Percentiles rank a stretch among this genome's conserved stretches.
Conservation (phyloP, 2,888 invertebrate genomes). For the Onchidella celtica region DNA sequence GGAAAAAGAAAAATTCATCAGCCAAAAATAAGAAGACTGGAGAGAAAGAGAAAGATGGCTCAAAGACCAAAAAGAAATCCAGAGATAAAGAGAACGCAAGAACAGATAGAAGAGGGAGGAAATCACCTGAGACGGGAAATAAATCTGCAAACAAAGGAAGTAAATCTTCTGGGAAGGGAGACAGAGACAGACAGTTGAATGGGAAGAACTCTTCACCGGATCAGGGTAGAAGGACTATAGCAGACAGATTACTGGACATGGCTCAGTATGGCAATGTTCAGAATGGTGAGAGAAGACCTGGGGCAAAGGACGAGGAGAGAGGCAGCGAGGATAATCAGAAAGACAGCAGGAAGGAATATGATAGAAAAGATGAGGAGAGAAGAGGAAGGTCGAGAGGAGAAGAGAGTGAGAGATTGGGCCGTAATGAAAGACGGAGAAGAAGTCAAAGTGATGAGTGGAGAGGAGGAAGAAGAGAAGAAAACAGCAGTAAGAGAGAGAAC, state of each 20-base stretch:
- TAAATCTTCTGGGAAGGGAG: constrained; percentile 51
- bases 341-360: constrained; percentile 7
- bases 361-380: not conserved
- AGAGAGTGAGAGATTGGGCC: constrained; percentile 18
- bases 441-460: constrained; percentile 7
- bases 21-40: constrained; percentile 42
- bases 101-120: constrained; percentile 3
- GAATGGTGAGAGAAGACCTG: constrained; percentile 14
- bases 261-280: constrained; percentile 40
- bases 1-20: constrained; percentile 30
- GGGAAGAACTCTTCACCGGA: constrained; percentile 43
- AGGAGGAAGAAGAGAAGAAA: constrained; percentile 25
- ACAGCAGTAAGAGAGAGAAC: constrained; percentile 36
- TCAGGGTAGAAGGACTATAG: constrained; percentile 23
- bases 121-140: constrained; percentile 27
- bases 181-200: constrained; percentile 50
- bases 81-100: constrained; percentile 32
- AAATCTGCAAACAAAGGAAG: constrained; percentile 50
- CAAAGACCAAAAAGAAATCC: constrained; percentile 38
- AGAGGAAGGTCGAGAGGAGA: not conserved
- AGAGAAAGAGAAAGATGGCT: constrained; percentile 40
- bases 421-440: constrained; percentile 32
- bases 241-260: constrained; percentile 44
- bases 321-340: not conserved
- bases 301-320: constrained; percentile 9